Evolutionary conservation across 1,140 invertebrate genomes (phyloP), one percentile per base, ranked within the genome.

Genomic region (Hydropsyche tenuis): DNA sequence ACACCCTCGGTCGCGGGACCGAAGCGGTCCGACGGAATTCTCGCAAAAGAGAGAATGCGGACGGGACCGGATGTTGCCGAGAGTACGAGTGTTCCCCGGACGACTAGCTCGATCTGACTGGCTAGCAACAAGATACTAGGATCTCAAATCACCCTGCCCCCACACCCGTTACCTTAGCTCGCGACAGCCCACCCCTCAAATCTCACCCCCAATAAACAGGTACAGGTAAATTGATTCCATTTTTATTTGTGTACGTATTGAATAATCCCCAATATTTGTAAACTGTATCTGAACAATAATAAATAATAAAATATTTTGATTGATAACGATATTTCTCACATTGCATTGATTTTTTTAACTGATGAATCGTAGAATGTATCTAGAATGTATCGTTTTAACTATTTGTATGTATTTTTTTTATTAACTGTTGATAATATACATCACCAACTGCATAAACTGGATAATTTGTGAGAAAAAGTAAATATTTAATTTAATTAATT

Each of bases 41-140:
- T 22, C 18, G 18, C 22, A 14, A 9, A 25, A 22, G 46, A 22
- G 23, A 65, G 22, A 23, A n/a, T 11, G 62, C 20, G 6, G 12
- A 42, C 66, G 45, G 68, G 25, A 18, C 25, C 63, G 30, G 11
- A 25, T 42, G 60, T 42, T 63, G 7, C 22, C 60, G 23, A 51
- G 62, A 64, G 62, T 23, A 60, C 23, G 56, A 62, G 74, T 78
- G 74, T 76, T 78, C 51, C 74, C 77, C 74, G 60, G 77, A 74
- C 77, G 70, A 76, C 74, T 74, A 63, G 53, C 56, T 51, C 64
- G 30, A 48, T 71, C 56, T 74, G 74, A 78, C 77, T 78, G 77
- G 77, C 72, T 77, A 75, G 73, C 76, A 75, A 77, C 73, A 77
- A 56, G 69, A 71, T 45, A 27, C 69, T 27, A 72, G 69, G 25